A percentile compares a stretch with the other conserved stretches of the same genome.
Conservation (phyloP, 2,797 vertebrate species). For the Simalia tracyae region DNA sequence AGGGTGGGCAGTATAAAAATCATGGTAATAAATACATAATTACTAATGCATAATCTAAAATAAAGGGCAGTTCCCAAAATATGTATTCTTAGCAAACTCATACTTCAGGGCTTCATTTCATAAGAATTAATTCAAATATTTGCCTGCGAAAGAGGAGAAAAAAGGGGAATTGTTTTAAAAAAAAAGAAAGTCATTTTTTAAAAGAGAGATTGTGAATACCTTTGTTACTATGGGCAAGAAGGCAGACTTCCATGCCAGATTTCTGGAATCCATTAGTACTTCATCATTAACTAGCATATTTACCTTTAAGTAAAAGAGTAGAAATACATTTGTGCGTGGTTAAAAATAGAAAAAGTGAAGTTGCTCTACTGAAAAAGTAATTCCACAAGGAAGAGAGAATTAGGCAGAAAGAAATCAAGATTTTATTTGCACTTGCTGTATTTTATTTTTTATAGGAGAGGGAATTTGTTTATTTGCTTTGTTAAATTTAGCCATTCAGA, state of each 20-base stretch:
- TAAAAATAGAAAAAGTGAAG: constrained; percentile 22
- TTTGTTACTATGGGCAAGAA: not conserved
- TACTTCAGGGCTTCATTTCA: not conserved
- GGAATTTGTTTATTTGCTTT: not conserved
- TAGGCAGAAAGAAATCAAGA: not conserved
- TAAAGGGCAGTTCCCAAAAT: not conserved
- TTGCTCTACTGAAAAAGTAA: constrained; percentile 32
- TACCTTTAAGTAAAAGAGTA: constrained; percentile 54
- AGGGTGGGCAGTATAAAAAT: not conserved
- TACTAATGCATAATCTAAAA: not conserved
- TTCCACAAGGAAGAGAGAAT: constrained; percentile 43
- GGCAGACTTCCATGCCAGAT: not conserved
- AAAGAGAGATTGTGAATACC: not conserved
- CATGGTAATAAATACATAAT: not conserved
- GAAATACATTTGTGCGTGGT: constrained; percentile 64
- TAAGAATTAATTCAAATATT: not conserved
- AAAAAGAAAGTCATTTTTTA: not conserved
- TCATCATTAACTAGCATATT: constrained; percentile 57
- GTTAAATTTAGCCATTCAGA: constrained; percentile 23
- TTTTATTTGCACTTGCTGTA: not conserved
- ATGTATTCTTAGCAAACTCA: not conserved
- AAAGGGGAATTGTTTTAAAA: not conserved
- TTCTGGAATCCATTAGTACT: constrained; percentile 50
- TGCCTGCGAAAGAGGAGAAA: not conserved
- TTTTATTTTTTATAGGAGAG: constrained; percentile 51